Evolutionary conservation across 35 echinoderm and acorn worm genomes (phyloP), one percentile per base, ranked within the genome.

Genomic region (Lytechinus variegatus): DNA sequence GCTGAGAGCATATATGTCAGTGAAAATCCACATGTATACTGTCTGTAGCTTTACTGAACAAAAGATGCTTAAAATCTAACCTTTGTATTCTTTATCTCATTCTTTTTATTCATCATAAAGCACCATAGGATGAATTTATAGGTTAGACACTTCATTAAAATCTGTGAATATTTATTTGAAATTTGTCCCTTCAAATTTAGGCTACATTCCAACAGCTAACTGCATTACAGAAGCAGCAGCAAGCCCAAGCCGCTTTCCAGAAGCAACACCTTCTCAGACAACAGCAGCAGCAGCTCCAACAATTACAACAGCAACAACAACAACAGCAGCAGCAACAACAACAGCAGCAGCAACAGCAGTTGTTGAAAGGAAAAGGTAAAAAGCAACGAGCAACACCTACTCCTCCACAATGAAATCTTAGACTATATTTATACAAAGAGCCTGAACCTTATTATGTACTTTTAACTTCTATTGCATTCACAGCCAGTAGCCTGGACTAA

Each of bases 201-300:
- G 52, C 52, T 19, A 90, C 88, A 24, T 33, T 90, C 28, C 88
- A 90, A 90, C 95, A 96, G 44, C 87, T 87, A 55, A 44, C 33
- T 12, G 88, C 88, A 10, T 54, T 87, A 16, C 95, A 96, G 88
- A 53, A 93, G 52, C 95, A 96, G 56, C 95, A 96, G 61, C 96
- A 90, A 16, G 94, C 96, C 53, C 96, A 95, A 60, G 58, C 28
- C 28, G 89, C 66, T 6, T 54, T 21, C 66, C 94, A 97, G 89
- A 86, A 86, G 53, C 94, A 95, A 19, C 95, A 95, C 66, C 86
- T 95, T 52, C 55, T 89, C 16, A 57, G 24, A 28, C 95, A 93
- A 52, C 95, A 96, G 57, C 93, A 96, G 53, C 97, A 95, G 56
- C 96, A 94, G 58, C 96, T 95, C 54, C 96, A 95, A 29, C 96